phyloP scores from a whole-genome alignment of 1,140 invertebrate species.

The Battus philenor region DNA sequence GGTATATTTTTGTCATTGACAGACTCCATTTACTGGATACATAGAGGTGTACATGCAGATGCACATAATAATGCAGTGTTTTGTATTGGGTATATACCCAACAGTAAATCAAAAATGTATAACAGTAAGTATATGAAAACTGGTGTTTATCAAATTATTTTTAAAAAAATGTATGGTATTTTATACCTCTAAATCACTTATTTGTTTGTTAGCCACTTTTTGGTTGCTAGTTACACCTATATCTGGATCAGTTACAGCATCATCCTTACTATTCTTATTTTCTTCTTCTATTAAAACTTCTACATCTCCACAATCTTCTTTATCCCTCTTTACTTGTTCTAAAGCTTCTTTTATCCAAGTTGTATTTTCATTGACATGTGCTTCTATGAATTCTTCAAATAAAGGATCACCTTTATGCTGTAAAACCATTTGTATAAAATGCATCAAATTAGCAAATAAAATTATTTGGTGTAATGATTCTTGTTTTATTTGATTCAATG shows the following conservation, averaged over 20 bases:
- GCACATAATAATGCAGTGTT: too few relatives aligned
- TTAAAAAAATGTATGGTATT: too few relatives aligned
- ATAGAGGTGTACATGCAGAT: too few relatives aligned
- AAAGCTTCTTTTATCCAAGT: conserved; percentile 84
- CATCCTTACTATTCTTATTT: conserved; percentile 11
- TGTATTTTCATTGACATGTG: conserved; percentile 80
- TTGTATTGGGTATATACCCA: too few relatives aligned
- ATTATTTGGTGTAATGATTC: too few relatives aligned
- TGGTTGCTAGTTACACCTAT: conserved; percentile 22
- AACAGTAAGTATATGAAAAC: too few relatives aligned
- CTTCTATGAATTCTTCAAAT: conserved; percentile 92
- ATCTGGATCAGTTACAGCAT: conserved; percentile 3
- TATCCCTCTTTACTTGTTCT: conserved; percentile 52
- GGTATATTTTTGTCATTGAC: too few relatives aligned
- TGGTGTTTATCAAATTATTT: too few relatives aligned
- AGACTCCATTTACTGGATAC: too few relatives aligned
- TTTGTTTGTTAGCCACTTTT: conserved; percentile 80
- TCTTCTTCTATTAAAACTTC: conserved; percentile 20
- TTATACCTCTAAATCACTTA: conserved; percentile 84
- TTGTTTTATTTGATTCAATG: too few relatives aligned
- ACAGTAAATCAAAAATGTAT: too few relatives aligned
- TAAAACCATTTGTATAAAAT: conserved; percentile 17
- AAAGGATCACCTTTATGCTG: conserved; percentile 92
- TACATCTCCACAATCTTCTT: conserved; percentile 47
- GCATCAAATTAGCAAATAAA: too few relatives aligned